Conservation (phyloP, 1,140 invertebrate species). For the Solenopsis invicta region DNA sequence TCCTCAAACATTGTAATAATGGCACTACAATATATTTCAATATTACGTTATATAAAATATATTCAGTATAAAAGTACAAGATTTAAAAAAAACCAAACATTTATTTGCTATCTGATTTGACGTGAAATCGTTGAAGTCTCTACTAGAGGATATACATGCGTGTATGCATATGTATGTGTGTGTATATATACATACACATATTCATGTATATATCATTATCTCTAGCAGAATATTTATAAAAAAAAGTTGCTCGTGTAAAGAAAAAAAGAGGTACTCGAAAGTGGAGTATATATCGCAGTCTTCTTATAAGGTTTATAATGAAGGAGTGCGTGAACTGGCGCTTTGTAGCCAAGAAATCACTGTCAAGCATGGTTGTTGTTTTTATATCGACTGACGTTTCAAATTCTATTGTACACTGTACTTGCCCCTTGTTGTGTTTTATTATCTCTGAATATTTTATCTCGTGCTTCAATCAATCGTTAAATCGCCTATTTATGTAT, state of each 20-base stretch:
- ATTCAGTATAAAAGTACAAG: not conserved
- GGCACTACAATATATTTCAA: not conserved
- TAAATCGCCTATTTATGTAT: slow-evolving; percentile 79
- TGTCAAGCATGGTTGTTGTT: slow-evolving; percentile 81
- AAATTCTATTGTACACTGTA: slow-evolving; percentile 76
- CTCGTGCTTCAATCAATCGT: slow-evolving; percentile 81
- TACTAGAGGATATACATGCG: not conserved
- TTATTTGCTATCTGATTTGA: slow-evolving; percentile 5
- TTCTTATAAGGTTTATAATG: slow-evolving; percentile 36
- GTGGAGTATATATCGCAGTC: slow-evolving; percentile 1
- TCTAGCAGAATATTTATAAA: slow-evolving; percentile 18
- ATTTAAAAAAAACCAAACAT: not conserved
- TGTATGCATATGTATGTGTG: not conserved
- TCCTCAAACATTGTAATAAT: not conserved
- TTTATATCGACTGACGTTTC: slow-evolving; percentile 76
- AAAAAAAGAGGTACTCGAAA: slow-evolving; percentile 17
- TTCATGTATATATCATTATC: not conserved
- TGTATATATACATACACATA: not conserved
- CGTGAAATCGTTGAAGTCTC: not conserved
- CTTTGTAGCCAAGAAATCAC: slow-evolving; percentile 56
- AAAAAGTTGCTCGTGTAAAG: slow-evolving; percentile 48
- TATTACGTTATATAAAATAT: not conserved
- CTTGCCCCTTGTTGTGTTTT: slow-evolving; percentile 83
- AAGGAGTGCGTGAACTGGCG: slow-evolving; percentile 31
- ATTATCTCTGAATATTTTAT: slow-evolving; percentile 83